phyloP scores from a whole-genome alignment of 2,888 invertebrate genomes.

The Anthophora plumipes region DNA sequence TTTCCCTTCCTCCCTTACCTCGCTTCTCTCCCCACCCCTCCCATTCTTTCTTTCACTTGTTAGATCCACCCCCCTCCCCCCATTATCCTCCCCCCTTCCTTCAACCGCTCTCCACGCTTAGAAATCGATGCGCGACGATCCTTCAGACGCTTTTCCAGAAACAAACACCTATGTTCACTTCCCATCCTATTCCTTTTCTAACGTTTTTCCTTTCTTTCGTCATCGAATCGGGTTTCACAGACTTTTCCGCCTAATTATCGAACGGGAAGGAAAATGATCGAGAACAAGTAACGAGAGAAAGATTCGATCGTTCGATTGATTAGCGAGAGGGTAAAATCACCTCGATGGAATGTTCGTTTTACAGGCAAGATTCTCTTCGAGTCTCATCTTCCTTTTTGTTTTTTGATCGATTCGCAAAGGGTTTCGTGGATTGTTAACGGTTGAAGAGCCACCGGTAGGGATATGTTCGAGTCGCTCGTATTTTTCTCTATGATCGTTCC shows the following conservation, averaged over 20 bases:
- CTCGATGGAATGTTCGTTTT: background rate
- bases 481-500: background rate
- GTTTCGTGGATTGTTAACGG: constrained; percentile 12
- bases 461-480: background rate
- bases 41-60: too few relatives aligned
- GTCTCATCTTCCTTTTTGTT: background rate
- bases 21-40: too few relatives aligned
- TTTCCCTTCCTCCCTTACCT: background rate
- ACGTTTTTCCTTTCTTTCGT: background rate
- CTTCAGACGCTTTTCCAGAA: background rate
- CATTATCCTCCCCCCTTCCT: too few relatives aligned
- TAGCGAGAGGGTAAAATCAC: background rate
- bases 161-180: background rate
- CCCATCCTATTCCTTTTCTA: too few relatives aligned
- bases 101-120: background rate
- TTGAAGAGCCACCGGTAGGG: background rate
- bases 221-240: constrained; percentile 3
- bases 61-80: too few relatives aligned
- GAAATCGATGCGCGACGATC: constrained; percentile 15
- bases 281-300: background rate
- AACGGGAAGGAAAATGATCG: background rate
- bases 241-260: background rate
- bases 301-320: constrained; percentile 19
- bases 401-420: background rate
- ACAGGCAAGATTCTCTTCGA: background rate